phyloP scores from a whole-genome alignment of 1,140 invertebrate species.

The Pseudobourletiella spinata region DNA sequence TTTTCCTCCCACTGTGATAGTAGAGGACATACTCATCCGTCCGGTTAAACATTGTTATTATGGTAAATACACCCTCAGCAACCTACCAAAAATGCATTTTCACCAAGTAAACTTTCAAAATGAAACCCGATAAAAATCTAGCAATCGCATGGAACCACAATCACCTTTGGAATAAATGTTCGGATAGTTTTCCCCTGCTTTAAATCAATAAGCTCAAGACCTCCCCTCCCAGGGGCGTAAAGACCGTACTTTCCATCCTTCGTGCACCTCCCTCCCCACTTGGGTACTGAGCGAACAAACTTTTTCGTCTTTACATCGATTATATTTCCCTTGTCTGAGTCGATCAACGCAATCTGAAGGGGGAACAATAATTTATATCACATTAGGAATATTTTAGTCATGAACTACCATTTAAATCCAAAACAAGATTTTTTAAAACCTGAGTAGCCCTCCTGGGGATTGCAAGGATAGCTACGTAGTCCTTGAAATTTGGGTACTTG shows the following conservation, averaged over 20 bases:
- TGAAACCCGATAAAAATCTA: neutral
- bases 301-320: conserved; percentile 72
- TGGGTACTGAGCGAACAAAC: conserved; percentile 63
- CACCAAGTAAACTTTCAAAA: neutral
- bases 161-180: conserved; percentile 72
- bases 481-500: conserved; percentile 52
- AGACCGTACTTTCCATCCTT: conserved; percentile 83
- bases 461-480: conserved; percentile 23
- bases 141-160: neutral
- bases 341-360: conserved; percentile 70
- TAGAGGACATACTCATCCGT: conserved; percentile 93
- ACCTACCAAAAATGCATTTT: conserved; percentile 44
- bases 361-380: neutral
- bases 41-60: conserved; percentile 81
- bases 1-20: conserved; percentile 89
- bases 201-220: conserved; percentile 79
- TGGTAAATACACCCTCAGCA: conserved; percentile 93
- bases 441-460: conserved; percentile 31
- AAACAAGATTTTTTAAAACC: neutral
- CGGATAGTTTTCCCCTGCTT: conserved; percentile 69
- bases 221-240: conserved; percentile 84
- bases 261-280: conserved; percentile 74
- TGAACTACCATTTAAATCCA: neutral
- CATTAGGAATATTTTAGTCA: neutral
- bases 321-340: conserved; percentile 79